Evolutionary conservation across 2,888 invertebrate species (phyloP).

Genomic region (Hanleya hanleyi): DNA sequence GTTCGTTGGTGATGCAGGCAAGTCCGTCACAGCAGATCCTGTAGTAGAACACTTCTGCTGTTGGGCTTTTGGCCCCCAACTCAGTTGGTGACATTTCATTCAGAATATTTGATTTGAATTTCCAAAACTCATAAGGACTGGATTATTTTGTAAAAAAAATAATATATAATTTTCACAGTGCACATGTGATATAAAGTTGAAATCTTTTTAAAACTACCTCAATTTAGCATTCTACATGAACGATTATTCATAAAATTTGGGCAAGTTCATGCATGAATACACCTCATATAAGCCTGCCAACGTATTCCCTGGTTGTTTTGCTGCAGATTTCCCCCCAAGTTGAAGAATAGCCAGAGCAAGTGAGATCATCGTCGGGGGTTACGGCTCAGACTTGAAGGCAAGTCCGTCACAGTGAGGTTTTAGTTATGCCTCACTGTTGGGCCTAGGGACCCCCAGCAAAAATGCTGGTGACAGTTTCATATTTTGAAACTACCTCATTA

Average conservation of each 20-base stretch:
- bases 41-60: conserved; percentile 18
- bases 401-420: conserved; percentile 4
- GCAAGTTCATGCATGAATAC: too few relatives aligned
- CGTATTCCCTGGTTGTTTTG: neutral
- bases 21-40: conserved; percentile 30
- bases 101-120: neutral
- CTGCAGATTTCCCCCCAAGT: neutral
- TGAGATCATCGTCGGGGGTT: neutral
- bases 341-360: too few relatives aligned
- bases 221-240: too few relatives aligned
- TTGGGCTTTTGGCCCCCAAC: conserved; percentile 41
- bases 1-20: neutral
- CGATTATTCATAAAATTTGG: too few relatives aligned
- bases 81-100: conserved; percentile 32
- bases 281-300: too few relatives aligned
- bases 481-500: neutral
- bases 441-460: conserved; percentile 43
- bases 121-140: too few relatives aligned
- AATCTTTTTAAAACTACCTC: too few relatives aligned
- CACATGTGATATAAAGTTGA: too few relatives aligned
- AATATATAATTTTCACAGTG: too few relatives aligned
- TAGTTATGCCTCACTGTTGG: conserved; percentile 43
- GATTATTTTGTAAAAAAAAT: too few relatives aligned
- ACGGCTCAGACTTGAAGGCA: neutral
- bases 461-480: conserved; percentile 38